Evolutionary conservation across 1,140 invertebrate genomes (phyloP), one percentile per base, ranked within the genome.

Genomic region (Teleogryllus occipitalis): DNA sequence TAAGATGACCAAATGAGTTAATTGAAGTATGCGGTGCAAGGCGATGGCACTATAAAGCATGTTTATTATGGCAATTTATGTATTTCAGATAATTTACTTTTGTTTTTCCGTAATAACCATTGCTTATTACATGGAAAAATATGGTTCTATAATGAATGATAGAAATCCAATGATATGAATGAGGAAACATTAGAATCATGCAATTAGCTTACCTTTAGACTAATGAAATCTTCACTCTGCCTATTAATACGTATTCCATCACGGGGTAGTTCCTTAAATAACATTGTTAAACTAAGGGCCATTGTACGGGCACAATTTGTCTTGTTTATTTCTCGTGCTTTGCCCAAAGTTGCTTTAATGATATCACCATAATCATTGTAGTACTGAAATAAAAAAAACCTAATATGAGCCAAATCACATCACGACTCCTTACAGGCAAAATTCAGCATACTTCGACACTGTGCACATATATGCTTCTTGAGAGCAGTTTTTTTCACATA

Each of bases 291-390:
- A 86, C 97, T 97, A 10, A 96, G 88, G 75, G 96, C 93, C 91
- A 99, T 96, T 7, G 97, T 98, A 82, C 97, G 89, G 7, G 97
- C 97, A 87, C 97, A 99, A 84, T 95, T 94, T 0, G 97, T 93
- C 89, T 98, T 99, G 88, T 98, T 98, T 77, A 99, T 98, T 87
- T 99, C 98, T 81, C 97, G 89, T 3, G 96, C 96, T 88, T 99
- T 99, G 78, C 95, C 94, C 82, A 99, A 87, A 3, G 98, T 98
- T 14, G 95, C 93, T 88, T 99, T 99, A 78, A 99, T 98, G 78
- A 99, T 99, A 86, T 99, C 98, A n/a, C 98, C 98, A 89, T 98
- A 99, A 86, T 99, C 97, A 86, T 98, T 98, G 85, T 98, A 99
- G 86, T 96, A 98, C 92, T 96, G 77, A 80, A 75, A 77, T 39